Base-by-base conservation (phyloP, 2,888 invertebrate species). In the Zeuzera pyrina region DNA sequence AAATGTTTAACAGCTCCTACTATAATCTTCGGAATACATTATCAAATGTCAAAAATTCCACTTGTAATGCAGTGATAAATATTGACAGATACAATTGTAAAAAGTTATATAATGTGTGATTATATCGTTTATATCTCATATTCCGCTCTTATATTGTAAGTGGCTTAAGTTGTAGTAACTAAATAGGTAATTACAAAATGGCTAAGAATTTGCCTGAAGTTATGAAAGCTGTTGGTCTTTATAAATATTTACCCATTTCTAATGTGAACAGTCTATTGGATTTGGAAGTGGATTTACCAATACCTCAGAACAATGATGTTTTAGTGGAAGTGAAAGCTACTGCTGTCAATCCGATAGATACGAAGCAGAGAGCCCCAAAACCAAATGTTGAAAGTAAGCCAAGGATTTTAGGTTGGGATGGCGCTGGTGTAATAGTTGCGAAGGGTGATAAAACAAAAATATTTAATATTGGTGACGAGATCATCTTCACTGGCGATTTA, bases 151-250 rank as follows among this genome's bases (percentile, higher is more conserved):
- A n/a, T n/a, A n/a, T n/a, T n/a, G n/a, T n/a, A n/a, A n/a, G n/a
- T n/a, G n/a, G n/a, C n/a, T n/a, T n/a, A n/a, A n/a, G n/a, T n/a
- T n/a, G n/a, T n/a, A n/a, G n/a, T n/a, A n/a, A n/a, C n/a, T n/a
- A n/a, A n/a, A n/a, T n/a, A n/a, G n/a, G n/a, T n/a, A n/a, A n/a
- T n/a, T n/a, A 22, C 6, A 34, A 13, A 13, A 55, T 56, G 53
- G 38, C 44, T 12, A 44, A 34, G 31, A 45, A 37, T 27, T 42
- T 79, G 38, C 74, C 81, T 7, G 67, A 62, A 56, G 60, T 60
- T 11, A 79, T 81, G 77, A 69, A 63, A 43, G 79, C 76, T 7
- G 73, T 79, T 19, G 81, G 77, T 4, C 49, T 81, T 11, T 78
- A 68, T 38, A 72, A 76, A 56, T 78, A 79, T 47, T 55, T 79